phyloP scores from a whole-genome alignment of 2,888 invertebrate species.

The Hypsopygia costalis region DNA sequence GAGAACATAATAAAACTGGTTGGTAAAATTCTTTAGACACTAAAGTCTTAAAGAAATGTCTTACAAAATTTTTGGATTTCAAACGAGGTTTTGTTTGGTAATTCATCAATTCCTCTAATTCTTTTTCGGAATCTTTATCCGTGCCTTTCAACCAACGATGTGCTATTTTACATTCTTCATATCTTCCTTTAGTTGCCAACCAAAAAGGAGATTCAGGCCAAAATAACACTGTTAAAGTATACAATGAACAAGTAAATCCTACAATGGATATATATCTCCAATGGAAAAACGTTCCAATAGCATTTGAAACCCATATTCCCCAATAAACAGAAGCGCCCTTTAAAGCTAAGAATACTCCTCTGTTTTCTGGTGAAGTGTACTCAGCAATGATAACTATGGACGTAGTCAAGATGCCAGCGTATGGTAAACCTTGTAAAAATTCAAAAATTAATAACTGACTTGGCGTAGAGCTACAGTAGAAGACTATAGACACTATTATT shows the following conservation, averaged over 20 bases:
- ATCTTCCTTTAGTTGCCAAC: conserved; percentile 19
- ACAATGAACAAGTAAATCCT: conserved; percentile 12
- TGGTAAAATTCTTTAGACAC: conserved; percentile 13
- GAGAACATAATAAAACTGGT: conserved; percentile 7
- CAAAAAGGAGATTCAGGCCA: conserved; percentile 22
- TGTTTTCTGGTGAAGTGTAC: conserved; percentile 14
- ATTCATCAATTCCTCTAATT: conserved; percentile 14
- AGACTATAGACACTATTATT: conserved; percentile 17
- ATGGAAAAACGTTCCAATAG: conserved; percentile 22
- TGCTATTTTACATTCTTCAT: conserved; percentile 15
- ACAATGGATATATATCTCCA: conserved; percentile 19
- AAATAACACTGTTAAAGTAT: conserved; percentile 13
- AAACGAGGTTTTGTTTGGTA: conserved; percentile 2
- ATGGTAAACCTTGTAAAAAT: conserved; percentile 14
- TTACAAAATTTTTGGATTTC: conserved; percentile 1
- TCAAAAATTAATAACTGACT: conserved; percentile 17
- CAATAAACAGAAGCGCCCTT: conserved; percentile 10
- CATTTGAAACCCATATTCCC: conserved; percentile 16
- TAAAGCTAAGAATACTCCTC: conserved; percentile 11
- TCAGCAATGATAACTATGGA: conserved; percentile 14
- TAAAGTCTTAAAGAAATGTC: conserved; percentile 2
- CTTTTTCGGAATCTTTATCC: conserved; percentile 10
- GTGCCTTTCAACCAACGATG: conserved; percentile 21
- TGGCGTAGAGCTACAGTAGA: conserved; percentile 18
- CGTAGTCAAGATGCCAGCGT: conserved; percentile 11